phyloP scores from a whole-genome alignment of 2,797 vertebrate genomes.

The Scomberomorus guttatus region DNA sequence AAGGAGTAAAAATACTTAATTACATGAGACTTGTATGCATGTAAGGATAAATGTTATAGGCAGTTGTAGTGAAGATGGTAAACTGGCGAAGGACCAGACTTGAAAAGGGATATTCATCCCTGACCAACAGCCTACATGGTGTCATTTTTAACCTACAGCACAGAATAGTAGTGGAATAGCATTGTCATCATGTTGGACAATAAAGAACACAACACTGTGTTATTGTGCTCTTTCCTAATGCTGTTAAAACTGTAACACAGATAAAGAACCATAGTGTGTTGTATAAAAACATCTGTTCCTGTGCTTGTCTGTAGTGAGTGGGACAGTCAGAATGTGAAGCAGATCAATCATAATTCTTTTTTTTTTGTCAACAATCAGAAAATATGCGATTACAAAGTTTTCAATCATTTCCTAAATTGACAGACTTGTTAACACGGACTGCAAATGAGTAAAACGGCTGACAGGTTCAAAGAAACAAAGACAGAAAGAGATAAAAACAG shows the following conservation, averaged over 20 bases:
- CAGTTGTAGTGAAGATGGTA: conserved; percentile 37
- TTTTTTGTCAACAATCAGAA: not conserved
- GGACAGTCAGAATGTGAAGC: not conserved
- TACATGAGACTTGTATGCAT: not conserved
- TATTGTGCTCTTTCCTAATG: not conserved
- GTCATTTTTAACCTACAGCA: not conserved
- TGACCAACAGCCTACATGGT: not conserved
- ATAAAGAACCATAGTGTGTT: not conserved
- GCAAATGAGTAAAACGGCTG: conserved; percentile 5
- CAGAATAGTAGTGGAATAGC: not conserved
- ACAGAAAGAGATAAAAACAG: conserved; percentile 10
- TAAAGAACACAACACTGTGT: not conserved
- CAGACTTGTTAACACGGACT: not conserved
- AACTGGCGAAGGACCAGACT: conserved; percentile 14
- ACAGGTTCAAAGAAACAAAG: conserved; percentile 11
- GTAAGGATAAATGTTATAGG: conserved; percentile 17
- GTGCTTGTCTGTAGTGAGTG: conserved; percentile 1
- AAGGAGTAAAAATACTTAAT: not conserved
- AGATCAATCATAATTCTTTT: not conserved
- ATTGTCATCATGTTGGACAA: not conserved
- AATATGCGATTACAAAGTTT: not conserved
- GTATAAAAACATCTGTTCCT: conserved; percentile 10
- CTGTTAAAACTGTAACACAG: not conserved
- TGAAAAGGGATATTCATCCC: not conserved
- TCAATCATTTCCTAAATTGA: not conserved